Conservation (phyloP, 2,797 vertebrate genomes). For the Erpetoichthys calabaricus region DNA sequence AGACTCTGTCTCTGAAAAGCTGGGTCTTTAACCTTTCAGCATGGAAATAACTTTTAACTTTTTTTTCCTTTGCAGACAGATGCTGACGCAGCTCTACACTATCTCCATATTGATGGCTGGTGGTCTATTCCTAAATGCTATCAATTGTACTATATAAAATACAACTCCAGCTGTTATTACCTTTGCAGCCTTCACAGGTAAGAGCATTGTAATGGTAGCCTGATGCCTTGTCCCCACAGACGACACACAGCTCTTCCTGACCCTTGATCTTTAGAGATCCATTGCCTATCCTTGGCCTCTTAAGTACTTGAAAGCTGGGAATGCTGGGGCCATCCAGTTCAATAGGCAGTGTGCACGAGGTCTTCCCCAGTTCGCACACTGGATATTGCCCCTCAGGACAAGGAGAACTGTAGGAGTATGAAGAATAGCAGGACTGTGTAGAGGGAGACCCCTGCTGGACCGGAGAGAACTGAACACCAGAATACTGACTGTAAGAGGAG, state of each 20-base stretch:
- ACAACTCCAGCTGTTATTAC: conserved; percentile 30
- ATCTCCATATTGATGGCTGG: background rate
- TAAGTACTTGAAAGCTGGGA: conserved; percentile 39
- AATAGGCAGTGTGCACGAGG: conserved; percentile 23
- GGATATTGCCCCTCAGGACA: conserved; percentile 36
- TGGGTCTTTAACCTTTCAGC: too few relatives aligned
- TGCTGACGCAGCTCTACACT: too few relatives aligned
- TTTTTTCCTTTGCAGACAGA: too few relatives aligned
- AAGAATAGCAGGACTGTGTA: conserved; percentile 48
- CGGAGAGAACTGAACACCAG: conserved; percentile 51
- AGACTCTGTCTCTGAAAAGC: too few relatives aligned
- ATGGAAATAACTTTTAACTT: too few relatives aligned
- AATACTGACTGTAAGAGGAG: conserved; percentile 63
- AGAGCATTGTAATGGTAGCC: conserved; percentile 92
- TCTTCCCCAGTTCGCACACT: conserved; percentile 41
- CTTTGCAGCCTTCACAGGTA: conserved; percentile 92
- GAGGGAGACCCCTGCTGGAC: conserved; percentile 47
- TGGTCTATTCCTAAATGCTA: background rate
- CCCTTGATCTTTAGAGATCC: conserved; percentile 51
- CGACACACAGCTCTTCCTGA: conserved; percentile 83
- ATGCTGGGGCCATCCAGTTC: conserved; percentile 16
- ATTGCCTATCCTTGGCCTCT: conserved; percentile 49
- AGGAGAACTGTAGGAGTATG: conserved; percentile 50
- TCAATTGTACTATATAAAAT: too few relatives aligned
- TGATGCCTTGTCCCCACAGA: conserved; percentile 85